Evolutionary conservation across 2,797 vertebrate genomes (phyloP).

Genomic region (Clarias laeviceps): DNA sequence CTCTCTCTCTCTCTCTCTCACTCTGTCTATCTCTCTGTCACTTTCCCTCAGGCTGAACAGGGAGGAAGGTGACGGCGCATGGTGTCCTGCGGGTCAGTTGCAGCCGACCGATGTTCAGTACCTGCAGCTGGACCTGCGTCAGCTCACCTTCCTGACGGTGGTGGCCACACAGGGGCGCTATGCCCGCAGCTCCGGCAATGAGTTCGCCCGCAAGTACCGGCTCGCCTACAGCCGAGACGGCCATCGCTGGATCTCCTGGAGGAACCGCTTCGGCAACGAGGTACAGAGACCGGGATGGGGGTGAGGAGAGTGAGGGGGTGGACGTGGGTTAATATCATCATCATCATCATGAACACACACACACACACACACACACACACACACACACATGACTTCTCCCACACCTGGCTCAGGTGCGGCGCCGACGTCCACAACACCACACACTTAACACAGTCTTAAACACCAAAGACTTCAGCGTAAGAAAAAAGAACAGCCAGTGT

Average conservation of each 20-base stretch:
- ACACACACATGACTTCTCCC: background rate
- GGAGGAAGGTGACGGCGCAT: constrained; percentile 87
- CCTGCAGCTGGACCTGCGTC: constrained; percentile 86
- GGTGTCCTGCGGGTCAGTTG: constrained; percentile 84
- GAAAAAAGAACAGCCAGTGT: background rate
- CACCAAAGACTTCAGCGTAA: background rate
- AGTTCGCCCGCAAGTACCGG: constrained; percentile 84
- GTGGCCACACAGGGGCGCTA: constrained; percentile 89
- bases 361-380: background rate
- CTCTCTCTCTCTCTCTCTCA: background rate
- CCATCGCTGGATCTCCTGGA: constrained; percentile 85
- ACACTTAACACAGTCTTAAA: background rate
- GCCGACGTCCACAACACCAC: background rate
- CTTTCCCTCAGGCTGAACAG: constrained; percentile 75
- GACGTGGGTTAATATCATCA: background rate
- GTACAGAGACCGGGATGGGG: constrained; percentile 59
- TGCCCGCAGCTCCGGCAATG: constrained; percentile 81
- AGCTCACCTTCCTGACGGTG: constrained; percentile 84
- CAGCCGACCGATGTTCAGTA: constrained; percentile 84
- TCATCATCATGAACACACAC: background rate
- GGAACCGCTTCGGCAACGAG: constrained; percentile 77
- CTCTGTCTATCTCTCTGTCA: background rate
- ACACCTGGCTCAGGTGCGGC: background rate
- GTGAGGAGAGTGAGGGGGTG: too few relatives aligned
- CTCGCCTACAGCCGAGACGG: constrained; percentile 88